Conservation (phyloP, 2,888 invertebrate genomes). For the Coremacera marginata region DNA sequence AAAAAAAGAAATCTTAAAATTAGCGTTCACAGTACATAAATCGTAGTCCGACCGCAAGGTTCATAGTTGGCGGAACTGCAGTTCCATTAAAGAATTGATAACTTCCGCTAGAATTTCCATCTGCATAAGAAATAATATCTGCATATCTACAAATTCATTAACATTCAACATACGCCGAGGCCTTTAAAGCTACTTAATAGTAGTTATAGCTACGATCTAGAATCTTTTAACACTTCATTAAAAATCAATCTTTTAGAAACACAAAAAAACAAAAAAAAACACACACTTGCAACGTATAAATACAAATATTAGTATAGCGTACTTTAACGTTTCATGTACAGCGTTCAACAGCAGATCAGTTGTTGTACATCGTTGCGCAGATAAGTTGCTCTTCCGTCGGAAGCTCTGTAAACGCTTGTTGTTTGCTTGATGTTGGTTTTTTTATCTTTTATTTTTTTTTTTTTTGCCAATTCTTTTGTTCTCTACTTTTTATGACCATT, state of each 20-base stretch:
- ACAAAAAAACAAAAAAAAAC: not conserved
- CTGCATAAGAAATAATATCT: too few species aligned
- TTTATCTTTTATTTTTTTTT: not conserved
- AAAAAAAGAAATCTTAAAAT: not conserved
- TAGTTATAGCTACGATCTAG: not conserved
- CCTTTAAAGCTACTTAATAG: too few species aligned
- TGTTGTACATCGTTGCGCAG: not conserved
- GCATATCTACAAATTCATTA: conserved; percentile 23
- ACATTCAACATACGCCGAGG: not conserved
- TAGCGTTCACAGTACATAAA: not conserved
- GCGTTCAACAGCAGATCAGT: not conserved
- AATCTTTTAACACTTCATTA: conserved; percentile 11
- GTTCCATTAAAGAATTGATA: conserved; percentile 15
- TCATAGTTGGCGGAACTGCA: not conserved
- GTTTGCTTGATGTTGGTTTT: not conserved
- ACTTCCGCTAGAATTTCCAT: conserved; percentile 2
- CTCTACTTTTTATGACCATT: conserved; percentile 42
- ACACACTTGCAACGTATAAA: not conserved
- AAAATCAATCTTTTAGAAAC: not conserved
- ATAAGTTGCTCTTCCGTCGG: conserved; percentile 27
- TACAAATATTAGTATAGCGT: conserved; percentile 4
- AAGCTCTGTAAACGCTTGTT: conserved; percentile 7
- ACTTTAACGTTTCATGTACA: conserved; percentile 7
- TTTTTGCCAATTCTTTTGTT: not conserved
- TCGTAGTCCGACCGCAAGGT: not conserved